Base-by-base conservation (phyloP, 1,140 invertebrate species). In the Belonocnema kinseyi region DNA sequence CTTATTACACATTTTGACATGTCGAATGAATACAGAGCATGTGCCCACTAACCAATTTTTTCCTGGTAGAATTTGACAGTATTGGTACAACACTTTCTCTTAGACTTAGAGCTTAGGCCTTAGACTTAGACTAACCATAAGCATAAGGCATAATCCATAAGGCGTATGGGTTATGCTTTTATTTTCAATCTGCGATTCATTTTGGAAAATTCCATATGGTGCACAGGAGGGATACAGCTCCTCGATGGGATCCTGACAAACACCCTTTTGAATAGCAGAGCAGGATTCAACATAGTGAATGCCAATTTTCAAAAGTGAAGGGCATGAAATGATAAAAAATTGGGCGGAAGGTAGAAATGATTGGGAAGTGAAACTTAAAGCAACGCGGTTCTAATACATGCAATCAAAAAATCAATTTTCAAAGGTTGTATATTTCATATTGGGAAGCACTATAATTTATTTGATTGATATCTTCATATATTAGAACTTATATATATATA, bases 281-380 rank as follows among this genome's bases (percentile, higher is more conserved):
- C n/a, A 70, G 16, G 16, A 19, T n/a, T 0, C 7, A 13, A 56
- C 17, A 11, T 17, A 21, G 26, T 33, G 74, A 73, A 75, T 74
- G 82, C 78, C 85, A 79, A 85, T 87, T 88, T 86, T 82, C 79
- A 66, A 71, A 83, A n/a, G 33, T 53, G 71, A 16, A 74, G 51
- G 77, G 72, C 52, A 77, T 50, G 66, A 52, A 46, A 73, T 79
- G 74, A 79, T 21, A 77, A 75, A 77, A 81, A 79, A 76, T 56
- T 19, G 76, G 14, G 76, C 75, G 77, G 78, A 46, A 46, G 40
- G 40, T 46, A 46, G 40, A 46, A 46, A 46, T 46, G 40, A 46
- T 46, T 46, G 10, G 40, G 40, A 2, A 46, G 40, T 46, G 40
- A 46, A 46, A 46, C 7, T 6, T 11, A 46, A 46, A 46, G 40